Conservation (phyloP, 37 sponge, comb jelly and placozoan genomes). For the Mnemiopsis leidyi region DNA sequence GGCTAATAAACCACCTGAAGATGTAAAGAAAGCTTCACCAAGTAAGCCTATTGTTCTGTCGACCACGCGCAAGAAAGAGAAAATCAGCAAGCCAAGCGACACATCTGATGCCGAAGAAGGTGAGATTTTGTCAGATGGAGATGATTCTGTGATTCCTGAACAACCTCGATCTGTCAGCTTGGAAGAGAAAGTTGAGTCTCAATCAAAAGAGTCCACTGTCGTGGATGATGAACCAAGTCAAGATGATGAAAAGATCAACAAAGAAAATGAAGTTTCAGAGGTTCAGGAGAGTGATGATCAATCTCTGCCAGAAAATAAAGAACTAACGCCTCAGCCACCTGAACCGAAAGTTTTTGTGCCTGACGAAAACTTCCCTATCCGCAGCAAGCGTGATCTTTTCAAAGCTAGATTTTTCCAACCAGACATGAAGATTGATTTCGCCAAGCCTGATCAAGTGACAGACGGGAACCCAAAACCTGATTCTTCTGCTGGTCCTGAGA, state of each 20-base stretch:
- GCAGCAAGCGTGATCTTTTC: constrained; percentile 50
- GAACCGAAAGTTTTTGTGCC: constrained; percentile 30
- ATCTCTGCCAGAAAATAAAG: neutral
- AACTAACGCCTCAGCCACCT: neutral
- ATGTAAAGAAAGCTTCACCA: neutral
- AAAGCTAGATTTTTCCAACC: constrained; percentile 62
- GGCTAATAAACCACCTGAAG: neutral
- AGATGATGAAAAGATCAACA: neutral
- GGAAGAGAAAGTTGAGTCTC: neutral
- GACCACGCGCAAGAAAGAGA: neutral
- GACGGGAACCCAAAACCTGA: neutral
- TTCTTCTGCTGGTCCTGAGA: neutral
- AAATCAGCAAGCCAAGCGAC: neutral
- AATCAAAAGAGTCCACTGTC: neutral
- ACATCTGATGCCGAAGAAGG: constrained; percentile 37
- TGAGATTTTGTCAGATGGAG: constrained; percentile 51
- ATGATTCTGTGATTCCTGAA: neutral
- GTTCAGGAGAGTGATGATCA: neutral
- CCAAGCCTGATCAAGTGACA: constrained; percentile 36
- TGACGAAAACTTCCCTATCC: constrained; percentile 38
- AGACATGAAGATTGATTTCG: constrained; percentile 64
- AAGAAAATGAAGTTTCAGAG: neutral
- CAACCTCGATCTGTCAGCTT: neutral
- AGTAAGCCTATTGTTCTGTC: neutral
- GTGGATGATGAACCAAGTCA: neutral